These are phyloP conservation scores for Neopelma chrysocephalum DNA, from an alignment of 2,797 vertebrate genomes.

Conservation along the genomic window DNA sequence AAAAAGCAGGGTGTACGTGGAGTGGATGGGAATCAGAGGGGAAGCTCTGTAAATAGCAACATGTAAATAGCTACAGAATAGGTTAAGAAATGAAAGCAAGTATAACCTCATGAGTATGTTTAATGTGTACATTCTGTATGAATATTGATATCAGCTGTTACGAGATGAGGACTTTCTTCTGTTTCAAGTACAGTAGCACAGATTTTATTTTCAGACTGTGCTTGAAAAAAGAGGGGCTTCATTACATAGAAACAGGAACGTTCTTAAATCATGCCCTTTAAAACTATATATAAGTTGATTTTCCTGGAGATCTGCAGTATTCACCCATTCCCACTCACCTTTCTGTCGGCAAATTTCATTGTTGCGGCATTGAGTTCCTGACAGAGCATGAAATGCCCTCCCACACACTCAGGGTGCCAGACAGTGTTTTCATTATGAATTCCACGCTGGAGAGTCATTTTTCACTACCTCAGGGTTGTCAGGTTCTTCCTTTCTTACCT, in stretches of 20 bases:
- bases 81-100: neutral
- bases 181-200: neutral
- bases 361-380: conserved; percentile 10
- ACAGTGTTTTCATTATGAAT: conserved; percentile 44
- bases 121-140: neutral
- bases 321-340: neutral
- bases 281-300: neutral
- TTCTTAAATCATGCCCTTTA: neutral
- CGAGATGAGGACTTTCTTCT: neutral
- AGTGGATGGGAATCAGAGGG: neutral
- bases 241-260: neutral
- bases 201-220: neutral
- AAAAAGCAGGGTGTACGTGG: neutral
- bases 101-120: neutral
- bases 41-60: neutral
- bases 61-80: neutral
- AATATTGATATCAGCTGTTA: neutral
- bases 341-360: conserved; percentile 14
- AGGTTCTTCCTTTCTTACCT: conserved; percentile 44
- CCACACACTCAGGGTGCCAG: conserved; percentile 19
- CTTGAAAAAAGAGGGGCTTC: neutral
- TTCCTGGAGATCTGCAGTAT: neutral
- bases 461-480: neutral
- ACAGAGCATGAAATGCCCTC: conserved; percentile 28
- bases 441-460: conserved; percentile 53